Evolutionary conservation across 1,140 invertebrate species (phyloP), one percentile per base, ranked within the genome.

Genomic region (Zaprionus ghesquierei): DNA sequence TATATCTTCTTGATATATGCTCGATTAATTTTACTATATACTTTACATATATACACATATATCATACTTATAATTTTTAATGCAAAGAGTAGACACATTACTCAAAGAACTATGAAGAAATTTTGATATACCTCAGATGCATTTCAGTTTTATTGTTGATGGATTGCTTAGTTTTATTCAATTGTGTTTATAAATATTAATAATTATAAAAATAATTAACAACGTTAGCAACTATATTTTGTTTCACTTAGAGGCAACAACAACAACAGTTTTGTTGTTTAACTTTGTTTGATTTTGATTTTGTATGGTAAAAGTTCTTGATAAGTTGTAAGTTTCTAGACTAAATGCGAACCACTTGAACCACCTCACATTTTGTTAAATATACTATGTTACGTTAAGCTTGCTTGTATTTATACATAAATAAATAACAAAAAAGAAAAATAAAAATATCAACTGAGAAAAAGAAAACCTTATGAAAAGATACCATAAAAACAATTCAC

Each of bases 111-210:
- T 89, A 90, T 78, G 89, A 91, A 91, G 81, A 90, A 91, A 91
- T 89, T 91, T 91, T 90, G 79, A 91, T 91, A 91, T 91, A 91
- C 90, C 90, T 91, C 90, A 91, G 73, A 91, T 89, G 90, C 90
- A 91, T 91, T 91, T 91, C 90, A 91, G 86, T 91, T 91, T 90
- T 85, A 89, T 89, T 89, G 85, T 89, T 89, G 81, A 72, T 75
- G 64, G 63, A 87, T 89, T 86, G 82, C 82, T 78, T 81, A 74
- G 89, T 79, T 74, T 75, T 82, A 90, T 69, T 77, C 41, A 69
- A 77, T 46, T 59, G 46, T 77, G 64, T 61, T 49, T 46, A 49
- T 61, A 46, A 54, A 56, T 38, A 56, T 60, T 10, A 56, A 50
- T 10, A 12, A 56, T 31, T n/a, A n/a, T n/a, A n/a, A n/a, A n/a